Evolutionary conservation across 2,113 vertebrate species (phyloP).

Genomic region (Xiphophorus couchianus): DNA sequence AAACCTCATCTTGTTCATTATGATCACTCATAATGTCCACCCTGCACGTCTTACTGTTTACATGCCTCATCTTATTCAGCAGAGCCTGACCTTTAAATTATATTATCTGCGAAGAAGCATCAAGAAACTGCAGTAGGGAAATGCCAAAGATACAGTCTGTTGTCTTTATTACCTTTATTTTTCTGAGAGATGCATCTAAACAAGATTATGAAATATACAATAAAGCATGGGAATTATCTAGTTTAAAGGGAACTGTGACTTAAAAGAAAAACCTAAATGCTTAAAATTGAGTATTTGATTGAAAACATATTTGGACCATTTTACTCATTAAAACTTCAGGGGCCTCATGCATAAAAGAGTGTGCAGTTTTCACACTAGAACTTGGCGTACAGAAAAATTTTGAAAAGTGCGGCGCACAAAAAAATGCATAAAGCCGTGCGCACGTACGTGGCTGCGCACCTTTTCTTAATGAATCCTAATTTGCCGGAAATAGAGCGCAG

Average conservation of each 20-base stretch:
- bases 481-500: too few species aligned
- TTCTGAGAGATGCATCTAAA: neutral
- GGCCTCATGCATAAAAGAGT: too few species aligned
- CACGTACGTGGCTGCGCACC: too few species aligned
- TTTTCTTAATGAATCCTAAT: too few species aligned
- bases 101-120: neutral
- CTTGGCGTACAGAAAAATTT: too few species aligned
- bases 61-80: neutral
- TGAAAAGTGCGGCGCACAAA: too few species aligned
- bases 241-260: too few species aligned
- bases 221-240: neutral
- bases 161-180: neutral
- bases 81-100: neutral
- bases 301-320: neutral
- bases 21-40: neutral
- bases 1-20: neutral
- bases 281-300: neutral
- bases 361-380: too few species aligned
- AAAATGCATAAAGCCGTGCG: too few species aligned
- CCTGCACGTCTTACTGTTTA: neutral
- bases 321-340: neutral
- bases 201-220: neutral
- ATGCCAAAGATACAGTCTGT: constrained; percentile 26
- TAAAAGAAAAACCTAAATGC: too few species aligned
- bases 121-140: neutral